Base-by-base conservation (phyloP, 2,797 vertebrate genomes). In the Tenualosa ilisha region DNA sequence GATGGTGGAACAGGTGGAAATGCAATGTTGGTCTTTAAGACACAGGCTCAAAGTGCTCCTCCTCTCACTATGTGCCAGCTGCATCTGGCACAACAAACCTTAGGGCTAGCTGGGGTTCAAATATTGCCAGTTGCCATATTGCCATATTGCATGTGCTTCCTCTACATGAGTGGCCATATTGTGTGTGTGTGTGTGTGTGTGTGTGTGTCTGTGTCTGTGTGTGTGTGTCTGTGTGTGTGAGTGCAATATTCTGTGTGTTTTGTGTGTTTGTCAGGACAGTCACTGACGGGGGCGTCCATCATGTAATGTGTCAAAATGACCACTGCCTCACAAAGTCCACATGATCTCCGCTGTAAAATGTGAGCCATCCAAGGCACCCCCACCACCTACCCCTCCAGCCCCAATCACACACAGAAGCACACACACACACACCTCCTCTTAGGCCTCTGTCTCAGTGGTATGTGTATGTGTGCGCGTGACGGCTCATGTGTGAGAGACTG, bases 1-100 rank as follows among this genome's bases (percentile, higher is more conserved):
- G 24, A 72, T 72, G 65, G 65, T 40, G 65, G 12, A 37, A 72
- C 65, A 72, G 65, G 65, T 72, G 65, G 65, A 40, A 40, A 40
- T 65, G 63, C 26, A 24, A 65, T 72, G 13, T 72, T 40, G 31
- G 65, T 15, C 65, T 72, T 72, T 0, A 72, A 24, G 7, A 11
- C 65, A 26, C 24, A 72, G 12, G 13, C 26, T 37, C 11, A 5
- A 26, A 17, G 26, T 3, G 26, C 31, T 72, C 3, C 26, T 40
- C 13, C 9, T 40, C 26, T 37, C 26, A 9, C 26, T 3, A 11
- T 3, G 65, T 9, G 65, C 11, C 31, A 40, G 13, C 65, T 72
- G 17, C 65, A 72, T 72, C 65, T 72, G 65, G 31, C 26, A 40
- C 65, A 40, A 31, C 65, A 72, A 22, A 72, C 9, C 65, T 72